Percentiles rank a stretch among this genome's conserved stretches.
Conservation (phyloP, 2,113 vertebrate genomes). For the Orcinus orca region DNA sequence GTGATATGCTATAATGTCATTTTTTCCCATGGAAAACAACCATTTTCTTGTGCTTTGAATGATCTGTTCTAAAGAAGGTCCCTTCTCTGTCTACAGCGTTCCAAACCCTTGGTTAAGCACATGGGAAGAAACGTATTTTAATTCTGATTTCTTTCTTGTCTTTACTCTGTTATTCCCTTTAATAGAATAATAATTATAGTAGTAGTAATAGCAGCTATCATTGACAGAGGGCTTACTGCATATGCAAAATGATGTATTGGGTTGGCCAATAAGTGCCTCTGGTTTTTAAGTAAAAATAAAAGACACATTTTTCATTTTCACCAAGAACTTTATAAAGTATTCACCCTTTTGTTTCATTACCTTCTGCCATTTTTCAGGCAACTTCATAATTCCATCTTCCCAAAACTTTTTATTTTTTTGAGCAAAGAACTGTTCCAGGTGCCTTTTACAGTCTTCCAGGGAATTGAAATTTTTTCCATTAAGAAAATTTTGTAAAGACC, state of each 20-base stretch:
- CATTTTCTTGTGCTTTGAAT: background rate
- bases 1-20: background rate
- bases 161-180: background rate
- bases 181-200: background rate
- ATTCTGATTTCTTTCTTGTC: background rate
- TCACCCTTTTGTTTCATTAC: too few species aligned
- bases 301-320: too few species aligned
- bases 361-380: too few species aligned
- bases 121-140: background rate
- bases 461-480: too few species aligned
- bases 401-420: too few species aligned
- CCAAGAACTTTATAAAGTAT: too few species aligned
- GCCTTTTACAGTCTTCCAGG: too few species aligned
- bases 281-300: too few species aligned
- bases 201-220: background rate
- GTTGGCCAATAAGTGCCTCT: too few species aligned
- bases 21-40: background rate
- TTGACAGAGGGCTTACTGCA: background rate
- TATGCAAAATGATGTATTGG: background rate
- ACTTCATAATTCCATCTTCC: too few species aligned
- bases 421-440: too few species aligned
- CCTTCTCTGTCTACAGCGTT: background rate
- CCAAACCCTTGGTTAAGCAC: background rate
- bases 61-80: background rate
- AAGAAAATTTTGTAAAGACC: too few species aligned